These are phyloP conservation scores for Melanotaenia pygmaea DNA, from an alignment of 2,797 vertebrate species.

Conservation along the genomic window DNA sequence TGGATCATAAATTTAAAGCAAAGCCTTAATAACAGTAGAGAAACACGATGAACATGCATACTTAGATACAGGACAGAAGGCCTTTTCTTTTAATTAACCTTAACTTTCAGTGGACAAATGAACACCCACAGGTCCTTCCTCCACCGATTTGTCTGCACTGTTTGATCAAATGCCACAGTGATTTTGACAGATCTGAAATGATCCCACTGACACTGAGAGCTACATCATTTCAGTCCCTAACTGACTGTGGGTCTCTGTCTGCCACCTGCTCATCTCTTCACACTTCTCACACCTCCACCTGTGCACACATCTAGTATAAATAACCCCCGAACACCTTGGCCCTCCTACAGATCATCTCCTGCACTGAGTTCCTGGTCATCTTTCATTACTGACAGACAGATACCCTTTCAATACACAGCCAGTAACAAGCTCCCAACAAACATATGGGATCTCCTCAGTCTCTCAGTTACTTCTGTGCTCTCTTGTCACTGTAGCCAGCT, in stretches of 20 bases:
- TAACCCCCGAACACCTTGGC: constrained; percentile 37
- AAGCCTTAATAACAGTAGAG: background rate
- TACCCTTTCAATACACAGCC: constrained; percentile 42
- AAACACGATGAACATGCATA: background rate
- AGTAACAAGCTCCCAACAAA: constrained; percentile 60
- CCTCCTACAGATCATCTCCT: constrained; percentile 33
- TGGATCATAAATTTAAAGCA: too few species aligned
- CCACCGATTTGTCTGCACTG: background rate
- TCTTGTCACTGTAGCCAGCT: constrained; percentile 29
- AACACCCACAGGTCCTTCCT: constrained; percentile 6
- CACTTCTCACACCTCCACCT: constrained; percentile 24
- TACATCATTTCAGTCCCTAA: constrained; percentile 57
- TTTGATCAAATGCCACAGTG: constrained; percentile 31
- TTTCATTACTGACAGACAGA: constrained; percentile 69
- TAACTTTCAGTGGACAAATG: background rate
- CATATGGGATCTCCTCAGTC: constrained; percentile 47
- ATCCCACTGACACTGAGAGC: constrained; percentile 46
- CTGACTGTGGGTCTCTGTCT: constrained; percentile 36
- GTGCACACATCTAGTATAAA: constrained; percentile 28
- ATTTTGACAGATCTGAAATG: constrained; percentile 41
- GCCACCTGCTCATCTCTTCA: constrained; percentile 66
- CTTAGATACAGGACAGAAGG: background rate
- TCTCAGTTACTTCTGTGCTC: constrained; percentile 18
- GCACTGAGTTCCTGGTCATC: constrained; percentile 52
- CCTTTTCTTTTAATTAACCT: background rate